These are phyloP conservation scores for Dexiosoma caninum DNA, from an alignment of 2,888 invertebrate genomes.

Conservation along the genomic window DNA sequence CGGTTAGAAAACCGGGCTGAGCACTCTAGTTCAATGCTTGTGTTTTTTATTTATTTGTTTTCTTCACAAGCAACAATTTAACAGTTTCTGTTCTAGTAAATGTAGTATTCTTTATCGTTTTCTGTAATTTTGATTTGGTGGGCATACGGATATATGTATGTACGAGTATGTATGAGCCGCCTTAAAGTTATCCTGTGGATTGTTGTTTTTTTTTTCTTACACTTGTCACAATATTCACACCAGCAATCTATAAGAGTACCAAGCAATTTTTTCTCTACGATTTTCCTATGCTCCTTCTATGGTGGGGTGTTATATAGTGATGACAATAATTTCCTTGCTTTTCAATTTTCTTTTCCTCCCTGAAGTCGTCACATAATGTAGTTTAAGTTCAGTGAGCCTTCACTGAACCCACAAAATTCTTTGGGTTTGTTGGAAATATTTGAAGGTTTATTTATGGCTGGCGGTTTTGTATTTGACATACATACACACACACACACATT, in stretches of 20 bases:
- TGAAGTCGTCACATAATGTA: not conserved
- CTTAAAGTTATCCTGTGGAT: slow-evolving; percentile 31
- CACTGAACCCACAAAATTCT: slow-evolving; percentile 30
- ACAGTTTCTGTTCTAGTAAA: too few relatives aligned
- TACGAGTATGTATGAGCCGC: not conserved
- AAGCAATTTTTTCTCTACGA: not conserved
- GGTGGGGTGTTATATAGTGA: not conserved
- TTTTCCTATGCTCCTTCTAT: not conserved
- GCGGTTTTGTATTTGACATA: not conserved
- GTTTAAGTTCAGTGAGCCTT: slow-evolving; percentile 8
- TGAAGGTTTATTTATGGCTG: slow-evolving; percentile 38
- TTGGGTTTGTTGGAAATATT: slow-evolving; percentile 19
- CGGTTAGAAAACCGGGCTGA: too few relatives aligned
- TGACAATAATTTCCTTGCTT: slow-evolving; percentile 19
- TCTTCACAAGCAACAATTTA: too few relatives aligned
- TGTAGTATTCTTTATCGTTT: not conserved
- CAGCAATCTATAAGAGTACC: slow-evolving; percentile 38
- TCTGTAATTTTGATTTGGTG: not conserved
- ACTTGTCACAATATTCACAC: slow-evolving; percentile 44
- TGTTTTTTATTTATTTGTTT: too few relatives aligned
- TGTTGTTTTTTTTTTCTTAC: slow-evolving; percentile 21
- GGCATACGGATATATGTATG: too few relatives aligned
- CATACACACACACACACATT: not conserved
- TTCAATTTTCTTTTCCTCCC: slow-evolving; percentile 17
- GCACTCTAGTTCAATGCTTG: too few relatives aligned